phyloP scores from a whole-genome alignment of 2,113 vertebrate genomes.

The Serilophus lunatus region DNA sequence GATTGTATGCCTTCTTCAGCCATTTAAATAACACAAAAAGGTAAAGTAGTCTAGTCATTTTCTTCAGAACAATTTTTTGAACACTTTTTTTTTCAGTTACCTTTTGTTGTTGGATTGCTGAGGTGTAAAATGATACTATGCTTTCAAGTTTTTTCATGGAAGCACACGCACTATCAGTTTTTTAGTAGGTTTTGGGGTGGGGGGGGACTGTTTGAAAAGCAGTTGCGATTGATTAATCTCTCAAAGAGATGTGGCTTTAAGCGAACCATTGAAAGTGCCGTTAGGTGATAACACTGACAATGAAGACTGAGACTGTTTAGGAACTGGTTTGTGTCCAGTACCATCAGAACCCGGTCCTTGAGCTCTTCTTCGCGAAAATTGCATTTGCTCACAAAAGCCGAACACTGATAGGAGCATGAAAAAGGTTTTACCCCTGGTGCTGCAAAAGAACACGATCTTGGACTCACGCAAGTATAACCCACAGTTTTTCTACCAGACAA shows the following conservation, averaged over 20 bases:
- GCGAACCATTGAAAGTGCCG: not conserved
- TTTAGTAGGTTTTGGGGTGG: not conserved
- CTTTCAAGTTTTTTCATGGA: not conserved
- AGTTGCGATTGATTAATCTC: not conserved
- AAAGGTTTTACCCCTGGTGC: not conserved
- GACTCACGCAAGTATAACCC: not conserved
- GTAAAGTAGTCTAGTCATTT: not conserved
- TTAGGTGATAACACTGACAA: not conserved
- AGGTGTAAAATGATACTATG: not conserved
- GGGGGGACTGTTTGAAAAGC: not conserved
- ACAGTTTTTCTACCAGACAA: not conserved
- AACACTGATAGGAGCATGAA: rapidly evolving
- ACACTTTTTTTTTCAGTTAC: not conserved
- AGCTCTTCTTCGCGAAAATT: not conserved
- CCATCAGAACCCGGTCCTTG: not conserved
- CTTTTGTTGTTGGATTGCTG: not conserved
- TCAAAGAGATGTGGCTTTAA: not conserved
- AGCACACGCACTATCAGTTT: not conserved
- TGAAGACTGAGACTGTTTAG: not conserved
- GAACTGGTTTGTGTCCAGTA: not conserved
- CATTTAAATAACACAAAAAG: not conserved
- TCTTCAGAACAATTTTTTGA: not conserved
- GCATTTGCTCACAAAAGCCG: not conserved
- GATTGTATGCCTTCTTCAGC: not conserved
- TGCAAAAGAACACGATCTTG: not conserved